Conservation (phyloP, 2,888 invertebrate genomes). For the Chydorus sphaericus region DNA sequence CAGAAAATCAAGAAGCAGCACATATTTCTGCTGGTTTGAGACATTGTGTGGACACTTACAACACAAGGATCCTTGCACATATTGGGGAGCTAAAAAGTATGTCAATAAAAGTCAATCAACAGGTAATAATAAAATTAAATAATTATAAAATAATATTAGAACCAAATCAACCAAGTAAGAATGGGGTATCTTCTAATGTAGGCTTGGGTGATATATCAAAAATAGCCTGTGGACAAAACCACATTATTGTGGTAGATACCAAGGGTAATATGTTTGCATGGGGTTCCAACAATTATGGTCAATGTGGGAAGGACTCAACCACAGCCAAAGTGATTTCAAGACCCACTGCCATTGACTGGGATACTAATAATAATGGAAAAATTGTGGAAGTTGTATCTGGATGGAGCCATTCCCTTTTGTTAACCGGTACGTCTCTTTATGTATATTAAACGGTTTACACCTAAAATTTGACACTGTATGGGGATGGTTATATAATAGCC, state of each 20-base stretch:
- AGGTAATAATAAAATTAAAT: constrained; percentile 25
- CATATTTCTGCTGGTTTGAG: constrained; percentile 50
- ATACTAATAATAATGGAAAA: constrained; percentile 32
- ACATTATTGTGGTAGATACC: constrained; percentile 44
- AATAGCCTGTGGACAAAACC: constrained; percentile 67
- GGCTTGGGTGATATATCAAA: constrained; percentile 41
- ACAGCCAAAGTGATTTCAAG: background rate
- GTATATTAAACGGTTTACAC: background rate
- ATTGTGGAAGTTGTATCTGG: constrained; percentile 43
- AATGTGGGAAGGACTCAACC: constrained; percentile 44
- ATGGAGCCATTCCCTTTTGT: constrained; percentile 60
- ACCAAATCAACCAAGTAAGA: background rate
- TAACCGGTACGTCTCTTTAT: constrained; percentile 23
- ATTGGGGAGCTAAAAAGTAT: constrained; percentile 49
- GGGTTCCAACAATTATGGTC: constrained; percentile 74
- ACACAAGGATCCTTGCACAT: constrained; percentile 44
- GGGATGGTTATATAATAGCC: too few species aligned
- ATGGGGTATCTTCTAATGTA: constrained; percentile 34
- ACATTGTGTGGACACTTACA: constrained; percentile 48
- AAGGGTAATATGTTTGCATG: constrained; percentile 50
- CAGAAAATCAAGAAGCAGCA: constrained; percentile 34
- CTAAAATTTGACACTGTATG: background rate
- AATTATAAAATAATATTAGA: constrained; percentile 11
- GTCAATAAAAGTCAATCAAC: constrained; percentile 34
- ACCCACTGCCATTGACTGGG: background rate